Evolutionary conservation across 2,888 invertebrate genomes (phyloP), one percentile per base, ranked within the genome.

Genomic region (Lampropteryx suffumata): DNA sequence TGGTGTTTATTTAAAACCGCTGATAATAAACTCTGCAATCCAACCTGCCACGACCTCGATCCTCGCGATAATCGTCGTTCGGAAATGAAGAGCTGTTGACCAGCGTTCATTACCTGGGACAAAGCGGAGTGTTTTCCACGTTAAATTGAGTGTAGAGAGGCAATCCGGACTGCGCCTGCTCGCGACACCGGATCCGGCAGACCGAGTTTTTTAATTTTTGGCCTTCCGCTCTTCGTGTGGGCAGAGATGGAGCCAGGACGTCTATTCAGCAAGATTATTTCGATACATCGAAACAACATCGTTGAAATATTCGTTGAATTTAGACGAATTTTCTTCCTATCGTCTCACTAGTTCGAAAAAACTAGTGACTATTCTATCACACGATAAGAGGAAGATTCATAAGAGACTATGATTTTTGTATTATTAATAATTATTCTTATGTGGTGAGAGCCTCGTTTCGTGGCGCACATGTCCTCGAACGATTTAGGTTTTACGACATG

Each of bases 141-240:
- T 84, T 84, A 79, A 84, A 86, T 85, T 82, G 84, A 81, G 86
- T 84, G 85, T 73, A 80, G 83, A 80, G 84, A 82, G 85, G 84
- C 86, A 86, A 86, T 88, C 80, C 73, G 74, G 76, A 74, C 72
- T 63, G 76, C 75, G 76, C 71, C 86, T 89, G 88, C 57, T 71
- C 71, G 71, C 82, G 89, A 88, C 89, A 84, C 75, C 75, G 73
- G 65, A 64, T 65, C 73, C 70, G 78, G 69, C 76, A 66, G 76
- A 62, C 68, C 57, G 77, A 74, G 76, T 75, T 84, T 86, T 86
- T 85, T 81, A 82, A 83, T 83, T 85, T 87, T 86, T 83, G 80
- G 77, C 73, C 72, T 72, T 64, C 65, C 63, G 66, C 67, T 68
- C 63, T 61, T 60, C 60, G 59, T 55, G 55, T 49, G 27, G 35